phyloP scores from a whole-genome alignment of 2,888 invertebrate genomes.

The Scotopteryx bipunctaria region DNA sequence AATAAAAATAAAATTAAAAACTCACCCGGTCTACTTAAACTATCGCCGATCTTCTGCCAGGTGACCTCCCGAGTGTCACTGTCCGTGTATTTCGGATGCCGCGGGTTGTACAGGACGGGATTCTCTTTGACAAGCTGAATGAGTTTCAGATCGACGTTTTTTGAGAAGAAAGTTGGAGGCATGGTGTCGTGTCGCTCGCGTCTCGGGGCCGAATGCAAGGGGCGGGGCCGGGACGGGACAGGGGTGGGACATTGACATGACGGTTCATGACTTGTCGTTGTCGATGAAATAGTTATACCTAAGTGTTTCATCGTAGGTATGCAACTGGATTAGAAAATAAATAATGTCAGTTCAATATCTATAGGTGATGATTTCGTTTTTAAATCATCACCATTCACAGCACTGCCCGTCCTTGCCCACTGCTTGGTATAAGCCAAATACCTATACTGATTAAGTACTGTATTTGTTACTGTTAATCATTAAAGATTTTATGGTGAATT shows the following conservation, averaged over 20 bases:
- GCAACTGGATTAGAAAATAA: no score
- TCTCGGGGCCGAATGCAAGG: conserved; percentile 32
- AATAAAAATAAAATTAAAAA: conserved; percentile 28
- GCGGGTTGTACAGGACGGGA: conserved; percentile 60
- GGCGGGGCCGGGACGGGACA: conserved; percentile 37
- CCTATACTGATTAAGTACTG: no score
- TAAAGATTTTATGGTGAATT: no score
- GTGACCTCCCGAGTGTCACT: conserved; percentile 64
- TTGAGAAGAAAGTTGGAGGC: conserved; percentile 63
- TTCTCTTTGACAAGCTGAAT: conserved; percentile 63
- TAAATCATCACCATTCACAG: no score
- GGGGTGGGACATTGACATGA: conserved; percentile 25
- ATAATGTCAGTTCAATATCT: no score
- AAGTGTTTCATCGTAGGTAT: neutral
- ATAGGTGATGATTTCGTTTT: no score
- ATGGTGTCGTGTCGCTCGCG: conserved; percentile 43
- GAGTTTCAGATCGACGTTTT: conserved; percentile 59
- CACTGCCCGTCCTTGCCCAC: no score
- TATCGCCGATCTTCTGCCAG: conserved; percentile 74
- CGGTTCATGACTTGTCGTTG: neutral
- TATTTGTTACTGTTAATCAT: no score
- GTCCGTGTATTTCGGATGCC: conserved; percentile 63
- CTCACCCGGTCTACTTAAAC: conserved; percentile 64
- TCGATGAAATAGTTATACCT: conserved; percentile 11
- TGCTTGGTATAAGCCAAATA: no score